Conservation (phyloP, 1,140 invertebrate genomes). For the Radopholus similis region DNA sequence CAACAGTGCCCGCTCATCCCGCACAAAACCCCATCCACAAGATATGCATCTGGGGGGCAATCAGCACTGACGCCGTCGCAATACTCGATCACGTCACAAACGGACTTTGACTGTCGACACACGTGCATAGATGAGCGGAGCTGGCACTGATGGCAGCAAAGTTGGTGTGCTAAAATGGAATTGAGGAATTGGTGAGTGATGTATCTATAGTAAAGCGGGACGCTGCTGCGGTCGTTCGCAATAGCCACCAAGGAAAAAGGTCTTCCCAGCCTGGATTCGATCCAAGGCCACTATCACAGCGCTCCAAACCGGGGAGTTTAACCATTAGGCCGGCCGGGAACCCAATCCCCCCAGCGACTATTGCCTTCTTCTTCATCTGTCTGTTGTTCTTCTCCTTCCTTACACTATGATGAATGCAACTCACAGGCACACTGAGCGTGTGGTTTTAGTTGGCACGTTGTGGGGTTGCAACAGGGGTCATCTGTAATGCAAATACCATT, state of each 20-base stretch:
- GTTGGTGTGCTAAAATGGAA: constrained; percentile 39
- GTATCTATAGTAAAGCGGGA: neutral
- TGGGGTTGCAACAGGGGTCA: constrained; percentile 58
- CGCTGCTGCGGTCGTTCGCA: too few relatives aligned
- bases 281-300: too few relatives aligned
- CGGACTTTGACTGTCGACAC: constrained; percentile 43
- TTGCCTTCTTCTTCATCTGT: neutral
- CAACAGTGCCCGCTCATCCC: constrained; percentile 58
- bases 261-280: too few relatives aligned
- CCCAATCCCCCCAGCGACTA: too few relatives aligned
- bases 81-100: constrained; percentile 54
- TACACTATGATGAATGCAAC: neutral
- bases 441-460: constrained; percentile 54
- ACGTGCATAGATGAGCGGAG: constrained; percentile 38
- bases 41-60: constrained; percentile 54
- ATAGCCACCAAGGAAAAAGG: too few relatives aligned
- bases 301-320: too few relatives aligned
- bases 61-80: constrained; percentile 58
- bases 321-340: neutral
- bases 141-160: constrained; percentile 57
- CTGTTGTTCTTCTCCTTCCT: too few relatives aligned
- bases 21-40: constrained; percentile 55
- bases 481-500: neutral
- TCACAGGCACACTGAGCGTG: constrained; percentile 55
- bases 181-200: neutral